Evolutionary conservation across 2,888 invertebrate species (phyloP).

Genomic region (Phortica okadai): DNA sequence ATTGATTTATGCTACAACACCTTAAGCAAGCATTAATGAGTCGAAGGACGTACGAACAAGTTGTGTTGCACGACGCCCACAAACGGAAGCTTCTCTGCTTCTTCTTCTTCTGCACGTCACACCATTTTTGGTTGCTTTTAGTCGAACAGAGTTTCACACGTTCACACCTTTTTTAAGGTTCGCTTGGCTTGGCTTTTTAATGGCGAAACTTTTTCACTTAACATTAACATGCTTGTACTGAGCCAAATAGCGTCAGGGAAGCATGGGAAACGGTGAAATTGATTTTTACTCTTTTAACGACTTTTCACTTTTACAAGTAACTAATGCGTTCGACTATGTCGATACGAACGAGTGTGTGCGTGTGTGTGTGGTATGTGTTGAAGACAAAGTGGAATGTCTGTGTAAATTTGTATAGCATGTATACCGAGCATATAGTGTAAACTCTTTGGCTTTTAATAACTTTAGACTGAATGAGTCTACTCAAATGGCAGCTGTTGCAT

Average conservation of each 20-base stretch:
- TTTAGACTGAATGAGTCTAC: neutral
- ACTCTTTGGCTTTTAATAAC: conserved; percentile 4
- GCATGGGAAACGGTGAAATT: conserved; percentile 52
- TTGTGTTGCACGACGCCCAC: neutral
- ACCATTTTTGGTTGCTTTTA: neutral
- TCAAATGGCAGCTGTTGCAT: conserved; percentile 13
- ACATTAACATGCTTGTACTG: conserved; percentile 56
- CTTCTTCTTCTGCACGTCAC: neutral
- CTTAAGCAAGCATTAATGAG: conserved; percentile 44
- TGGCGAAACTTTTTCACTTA: conserved; percentile 68
- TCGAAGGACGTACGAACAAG: conserved; percentile 30
- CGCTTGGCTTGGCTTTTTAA: conserved; percentile 26
- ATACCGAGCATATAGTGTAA: neutral
- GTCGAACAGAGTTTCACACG: neutral
- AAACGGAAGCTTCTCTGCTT: neutral
- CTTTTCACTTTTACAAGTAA: conserved; percentile 39
- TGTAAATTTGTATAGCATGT: conserved; percentile 10
- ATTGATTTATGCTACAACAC: conserved; percentile 67
- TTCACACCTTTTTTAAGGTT: conserved; percentile 45
- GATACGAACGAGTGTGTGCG: no score
- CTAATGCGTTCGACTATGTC: conserved; percentile 1
- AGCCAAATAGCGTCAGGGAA: neutral
- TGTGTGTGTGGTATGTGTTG: no score
- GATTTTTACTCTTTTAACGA: conserved; percentile 71
- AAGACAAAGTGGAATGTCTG: neutral